Evolutionary conservation across 92 coral and sea anemone genomes (phyloP).

Genomic region (Phenganax subtilis): DNA sequence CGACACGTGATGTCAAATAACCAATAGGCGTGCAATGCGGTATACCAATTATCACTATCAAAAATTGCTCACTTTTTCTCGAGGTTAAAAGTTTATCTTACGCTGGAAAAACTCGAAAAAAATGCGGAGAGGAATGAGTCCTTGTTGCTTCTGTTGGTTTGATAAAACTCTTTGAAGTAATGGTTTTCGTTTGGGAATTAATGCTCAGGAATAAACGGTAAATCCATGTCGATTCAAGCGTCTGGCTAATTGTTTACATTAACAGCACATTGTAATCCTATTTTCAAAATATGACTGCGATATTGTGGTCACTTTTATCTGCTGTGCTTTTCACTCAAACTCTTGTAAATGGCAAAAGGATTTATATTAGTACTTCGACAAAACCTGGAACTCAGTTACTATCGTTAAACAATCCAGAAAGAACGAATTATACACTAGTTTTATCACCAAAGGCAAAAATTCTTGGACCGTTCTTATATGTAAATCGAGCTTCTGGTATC

Average conservation of each 20-base stretch:
- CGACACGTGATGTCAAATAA: conserved; percentile 36
- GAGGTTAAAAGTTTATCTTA: conserved; percentile 42
- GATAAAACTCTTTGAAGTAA: not conserved
- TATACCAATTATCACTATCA: conserved; percentile 14
- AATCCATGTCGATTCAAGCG: not conserved
- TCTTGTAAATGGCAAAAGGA: conserved; percentile 22
- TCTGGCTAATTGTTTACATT: conserved; percentile 36
- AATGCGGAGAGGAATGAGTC: not conserved
- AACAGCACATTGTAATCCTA: conserved; percentile 2
- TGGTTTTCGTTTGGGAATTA: not conserved
- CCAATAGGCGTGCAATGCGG: conserved; percentile 27
- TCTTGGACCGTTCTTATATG: conserved; percentile 21
- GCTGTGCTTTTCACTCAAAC: conserved; percentile 30
- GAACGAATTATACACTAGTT: conserved; percentile 27
- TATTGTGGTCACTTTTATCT: conserved; percentile 7
- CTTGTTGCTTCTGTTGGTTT: not conserved
- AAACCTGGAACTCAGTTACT: not conserved
- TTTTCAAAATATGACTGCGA: conserved; percentile 16
- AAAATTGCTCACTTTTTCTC: not conserved
- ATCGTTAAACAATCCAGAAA: conserved; percentile 6
- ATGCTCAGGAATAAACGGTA: not conserved
- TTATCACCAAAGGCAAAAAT: conserved; percentile 6
- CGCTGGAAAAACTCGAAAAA: not conserved
- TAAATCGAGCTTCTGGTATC: conserved; percentile 64
- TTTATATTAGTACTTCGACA: conserved; percentile 5